A percentile compares a stretch with the other conserved stretches of the same genome.
phyloP scores from a whole-genome alignment of 2,888 invertebrate species.

The Caenorhabditis sulstoni region DNA sequence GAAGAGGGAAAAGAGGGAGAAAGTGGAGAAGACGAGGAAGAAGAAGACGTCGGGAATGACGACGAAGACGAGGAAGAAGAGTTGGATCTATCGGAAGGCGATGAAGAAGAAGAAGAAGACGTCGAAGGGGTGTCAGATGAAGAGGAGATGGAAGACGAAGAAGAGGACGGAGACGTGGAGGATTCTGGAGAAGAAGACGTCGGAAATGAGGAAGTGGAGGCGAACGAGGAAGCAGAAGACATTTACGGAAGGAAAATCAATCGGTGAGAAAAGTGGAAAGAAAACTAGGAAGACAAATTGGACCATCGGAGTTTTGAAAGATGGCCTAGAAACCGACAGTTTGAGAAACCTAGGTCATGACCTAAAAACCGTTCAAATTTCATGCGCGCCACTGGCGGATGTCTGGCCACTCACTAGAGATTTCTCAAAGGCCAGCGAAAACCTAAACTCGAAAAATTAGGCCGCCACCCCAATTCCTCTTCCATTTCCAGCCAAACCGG shows the following conservation, averaged over 20 bases:
- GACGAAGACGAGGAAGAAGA: constrained; percentile 13
- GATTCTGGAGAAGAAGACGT: constrained; percentile 51
- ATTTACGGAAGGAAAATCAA: constrained; percentile 71
- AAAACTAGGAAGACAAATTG: too few species aligned
- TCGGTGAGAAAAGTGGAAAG: constrained; percentile 10
- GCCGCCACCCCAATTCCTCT: too few species aligned
- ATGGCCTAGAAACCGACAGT: too few species aligned
- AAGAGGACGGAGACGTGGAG: constrained; percentile 48
- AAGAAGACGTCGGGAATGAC: constrained; percentile 34
- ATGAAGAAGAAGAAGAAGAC: constrained; percentile 50
- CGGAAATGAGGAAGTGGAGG: constrained; percentile 27
- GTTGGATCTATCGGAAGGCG: constrained; percentile 50
- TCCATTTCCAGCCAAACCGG: constrained; percentile 53
- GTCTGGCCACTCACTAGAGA: too few species aligned
- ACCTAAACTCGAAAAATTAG: too few species aligned
- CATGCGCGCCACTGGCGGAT: too few species aligned
- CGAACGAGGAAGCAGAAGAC: constrained; percentile 54
- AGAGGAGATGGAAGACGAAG: constrained; percentile 38
- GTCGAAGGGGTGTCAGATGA: constrained; percentile 6
- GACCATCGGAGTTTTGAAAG: background rate
- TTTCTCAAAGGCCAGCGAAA: too few species aligned
- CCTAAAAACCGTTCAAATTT: too few species aligned
- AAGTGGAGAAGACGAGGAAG: constrained; percentile 22
- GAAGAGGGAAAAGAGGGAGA: constrained; percentile 32
- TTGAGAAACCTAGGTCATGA: too few species aligned